Conservation (phyloP, 1,140 invertebrate genomes). For the Periplaneta americana region DNA sequence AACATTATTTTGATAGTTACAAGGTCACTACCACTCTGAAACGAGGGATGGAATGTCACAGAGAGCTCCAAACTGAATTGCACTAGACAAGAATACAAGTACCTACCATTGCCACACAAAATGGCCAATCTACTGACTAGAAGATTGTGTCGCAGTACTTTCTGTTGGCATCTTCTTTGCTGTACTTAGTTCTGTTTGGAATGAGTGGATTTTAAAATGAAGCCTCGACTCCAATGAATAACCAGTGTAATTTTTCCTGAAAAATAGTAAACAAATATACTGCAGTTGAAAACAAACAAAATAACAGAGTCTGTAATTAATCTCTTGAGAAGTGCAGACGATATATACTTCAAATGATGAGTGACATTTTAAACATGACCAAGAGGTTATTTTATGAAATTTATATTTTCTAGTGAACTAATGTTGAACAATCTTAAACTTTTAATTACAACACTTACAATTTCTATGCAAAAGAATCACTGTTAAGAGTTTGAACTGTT, state of each 20-base stretch:
- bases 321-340: neutral
- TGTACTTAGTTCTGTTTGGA: slow-evolving; percentile 49
- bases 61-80: too few relatives aligned
- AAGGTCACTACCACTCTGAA: too few relatives aligned
- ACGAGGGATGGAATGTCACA: too few relatives aligned
- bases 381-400: neutral
- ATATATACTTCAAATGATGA: neutral
- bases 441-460: neutral
- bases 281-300: neutral
- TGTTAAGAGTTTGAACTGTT: too few relatives aligned
- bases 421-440: neutral
- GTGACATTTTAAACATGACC: neutral
- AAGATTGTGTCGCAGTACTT: neutral
- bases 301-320: neutral
- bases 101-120: too few relatives aligned
- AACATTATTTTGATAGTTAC: too few relatives aligned
- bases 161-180: neutral
- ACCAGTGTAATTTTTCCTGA: slow-evolving; percentile 80
- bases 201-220: slow-evolving; percentile 87
- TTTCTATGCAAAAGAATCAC: too few relatives aligned
- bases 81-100: too few relatives aligned
- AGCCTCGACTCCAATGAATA: slow-evolving; percentile 86
- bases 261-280: slow-evolving; percentile 31
- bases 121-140: neutral
- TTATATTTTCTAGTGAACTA: neutral